Base-by-base conservation (phyloP, 2,113 vertebrate species). In the Hemibates koningsi region DNA sequence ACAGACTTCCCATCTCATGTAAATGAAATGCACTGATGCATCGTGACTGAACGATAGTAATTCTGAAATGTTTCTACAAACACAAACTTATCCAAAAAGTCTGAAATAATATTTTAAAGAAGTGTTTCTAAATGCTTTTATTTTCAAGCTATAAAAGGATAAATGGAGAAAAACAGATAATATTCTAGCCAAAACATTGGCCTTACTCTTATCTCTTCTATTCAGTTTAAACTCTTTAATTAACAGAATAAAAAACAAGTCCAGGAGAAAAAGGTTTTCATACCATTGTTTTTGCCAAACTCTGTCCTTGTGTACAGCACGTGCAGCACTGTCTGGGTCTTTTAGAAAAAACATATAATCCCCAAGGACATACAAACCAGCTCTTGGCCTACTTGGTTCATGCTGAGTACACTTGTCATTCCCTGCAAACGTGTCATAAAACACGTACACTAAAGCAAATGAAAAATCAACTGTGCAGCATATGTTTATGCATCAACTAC, bases 301-400 rank as follows among this genome's bases (percentile, higher is more conserved):
- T 5, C 8, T 71, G 68, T 90, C 86, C 82, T 84, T 59, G 80
- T 86, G 73, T 63, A 12, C n/a, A 53, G 16, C 76, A 32, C 54
- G 32, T 32, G 45, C 48, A 84, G 76, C 66, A 56, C 85, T 53
- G 45, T 53, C 82, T 21, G 54, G 27, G 32, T 52, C 41, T 87
- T 85, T 71, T 27, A 86, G 59, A 38, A 84, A 68, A 90, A 90
- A 92, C 86, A 88, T 73, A 85, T 48, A n/a, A 7, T 88, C 87
- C 82, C 82, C 34, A 48, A 86, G 76, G 90, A 90, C 84, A 63
- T 29, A 56, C 52, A 52, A 24, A 10, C 48, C 32, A 85, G 24
- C 71, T 80, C n/a, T n/a, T 84, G 66, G 19, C 86, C 41, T 54
- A 80, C 32, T 34, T 6, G 53, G 14, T 66, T 79, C 14, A 11